Conservation (phyloP, 2,797 vertebrate species). For the Monodelphis domestica region DNA sequence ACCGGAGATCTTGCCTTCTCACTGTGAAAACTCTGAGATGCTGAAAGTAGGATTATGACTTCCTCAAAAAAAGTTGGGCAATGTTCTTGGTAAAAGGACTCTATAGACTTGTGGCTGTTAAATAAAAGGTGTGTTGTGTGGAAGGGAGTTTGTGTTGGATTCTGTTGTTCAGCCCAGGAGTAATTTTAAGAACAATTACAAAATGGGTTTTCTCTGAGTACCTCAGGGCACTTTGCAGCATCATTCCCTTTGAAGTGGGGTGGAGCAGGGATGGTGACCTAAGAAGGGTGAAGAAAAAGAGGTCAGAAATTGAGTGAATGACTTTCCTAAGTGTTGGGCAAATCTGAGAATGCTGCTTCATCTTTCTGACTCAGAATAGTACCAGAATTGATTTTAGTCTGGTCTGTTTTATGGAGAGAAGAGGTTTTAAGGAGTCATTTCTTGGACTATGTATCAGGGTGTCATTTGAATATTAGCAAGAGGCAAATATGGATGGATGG, state of each 20-base stretch:
- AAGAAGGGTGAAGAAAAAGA: not conserved
- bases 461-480: not conserved
- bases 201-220: conserved; percentile 43
- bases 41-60: not conserved
- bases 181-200: conserved; percentile 40
- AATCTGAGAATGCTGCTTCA: not conserved
- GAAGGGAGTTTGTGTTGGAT: conserved; percentile 53
- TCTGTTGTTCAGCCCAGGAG: conserved; percentile 17
- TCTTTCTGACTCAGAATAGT: not conserved
- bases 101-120: conserved; percentile 23
- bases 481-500: not conserved
- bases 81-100: not conserved
- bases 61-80: not conserved
- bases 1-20: not conserved
- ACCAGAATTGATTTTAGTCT: not conserved
- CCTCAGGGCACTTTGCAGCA: not conserved
- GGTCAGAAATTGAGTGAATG: not conserved
- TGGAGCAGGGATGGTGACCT: not conserved
- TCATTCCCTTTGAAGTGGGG: not conserved
- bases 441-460: not conserved
- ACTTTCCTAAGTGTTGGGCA: not conserved
- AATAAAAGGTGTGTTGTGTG: conserved; percentile 23
- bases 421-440: not conserved
- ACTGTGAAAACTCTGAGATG: not conserved
- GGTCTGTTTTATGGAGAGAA: not conserved